Evolutionary conservation across 2,113 vertebrate genomes (phyloP).

Genomic region (Eublepharis macularius): DNA sequence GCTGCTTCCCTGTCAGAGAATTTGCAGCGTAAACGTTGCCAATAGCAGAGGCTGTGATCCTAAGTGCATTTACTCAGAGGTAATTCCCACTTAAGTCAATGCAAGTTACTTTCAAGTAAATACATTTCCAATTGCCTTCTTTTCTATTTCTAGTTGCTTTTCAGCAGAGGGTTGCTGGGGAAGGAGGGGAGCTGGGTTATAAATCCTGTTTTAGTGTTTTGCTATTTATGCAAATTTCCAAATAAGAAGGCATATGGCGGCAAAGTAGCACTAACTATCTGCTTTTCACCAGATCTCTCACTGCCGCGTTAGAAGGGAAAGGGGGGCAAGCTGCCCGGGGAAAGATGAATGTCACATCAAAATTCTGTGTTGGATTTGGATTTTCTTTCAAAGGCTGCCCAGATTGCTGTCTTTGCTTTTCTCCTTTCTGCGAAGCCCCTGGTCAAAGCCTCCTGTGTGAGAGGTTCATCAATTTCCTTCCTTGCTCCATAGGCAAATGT

Average conservation of each 20-base stretch:
- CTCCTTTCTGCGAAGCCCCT: constrained; percentile 45
- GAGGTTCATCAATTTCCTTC: not conserved
- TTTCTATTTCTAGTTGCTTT: constrained; percentile 55
- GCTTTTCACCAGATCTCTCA: constrained; percentile 66
- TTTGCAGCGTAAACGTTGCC: constrained; percentile 33
- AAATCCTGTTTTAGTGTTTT: constrained; percentile 70
- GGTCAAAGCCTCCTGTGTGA: constrained; percentile 36
- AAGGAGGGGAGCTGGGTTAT: constrained; percentile 40
- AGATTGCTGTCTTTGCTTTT: constrained; percentile 43
- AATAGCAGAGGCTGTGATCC: constrained; percentile 20
- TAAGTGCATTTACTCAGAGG: not conserved
- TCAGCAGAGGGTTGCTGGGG: constrained; percentile 51
- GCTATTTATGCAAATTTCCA: constrained; percentile 72
- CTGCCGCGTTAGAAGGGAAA: constrained; percentile 57
- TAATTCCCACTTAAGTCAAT: not conserved
- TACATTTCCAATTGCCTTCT: constrained; percentile 21
- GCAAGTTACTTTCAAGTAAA: not conserved
- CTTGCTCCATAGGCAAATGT: not conserved
- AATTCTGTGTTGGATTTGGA: constrained; percentile 25
- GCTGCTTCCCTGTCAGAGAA: constrained; percentile 37
- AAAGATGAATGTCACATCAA: constrained; percentile 20
- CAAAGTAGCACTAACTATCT: constrained; percentile 72
- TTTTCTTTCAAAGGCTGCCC: constrained; percentile 44
- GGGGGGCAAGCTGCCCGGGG: constrained; percentile 10
- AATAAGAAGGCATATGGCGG: constrained; percentile 72